Percentiles rank a stretch among this genome's conserved stretches.
phyloP scores from a whole-genome alignment of 2,113 vertebrate species.

The Marcusenius ussheri region DNA sequence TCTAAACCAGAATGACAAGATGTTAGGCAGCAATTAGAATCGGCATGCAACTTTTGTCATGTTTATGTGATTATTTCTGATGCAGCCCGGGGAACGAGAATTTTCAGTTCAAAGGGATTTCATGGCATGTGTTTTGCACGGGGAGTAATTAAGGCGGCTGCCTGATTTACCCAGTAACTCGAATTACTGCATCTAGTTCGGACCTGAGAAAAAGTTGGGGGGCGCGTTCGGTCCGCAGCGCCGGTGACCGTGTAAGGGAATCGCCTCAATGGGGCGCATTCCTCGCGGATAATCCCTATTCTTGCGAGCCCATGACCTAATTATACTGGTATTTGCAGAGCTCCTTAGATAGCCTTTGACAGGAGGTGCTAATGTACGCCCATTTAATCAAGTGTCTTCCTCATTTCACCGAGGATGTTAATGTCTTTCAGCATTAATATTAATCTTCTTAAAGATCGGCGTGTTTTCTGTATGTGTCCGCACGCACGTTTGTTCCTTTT shows the following conservation, averaged over 20 bases:
- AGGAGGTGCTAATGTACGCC: neutral
- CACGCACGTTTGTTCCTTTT: neutral
- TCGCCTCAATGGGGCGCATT: neutral
- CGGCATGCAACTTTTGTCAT: neutral
- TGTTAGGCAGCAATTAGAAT: neutral
- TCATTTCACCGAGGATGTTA: neutral
- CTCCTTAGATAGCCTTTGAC: conserved; percentile 6
- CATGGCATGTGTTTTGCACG: neutral
- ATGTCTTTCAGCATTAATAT: neutral
- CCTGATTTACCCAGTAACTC: neutral
- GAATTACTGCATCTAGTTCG: neutral
- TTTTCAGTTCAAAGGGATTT: neutral
- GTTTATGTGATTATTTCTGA: neutral
- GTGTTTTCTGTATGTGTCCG: neutral
- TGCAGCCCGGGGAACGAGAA: neutral
- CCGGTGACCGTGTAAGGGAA: neutral
- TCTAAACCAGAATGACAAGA: neutral
- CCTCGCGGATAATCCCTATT: conserved; percentile 3
- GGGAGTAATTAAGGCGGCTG: neutral
- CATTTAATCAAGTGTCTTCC: neutral
- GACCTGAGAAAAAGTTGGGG: neutral
- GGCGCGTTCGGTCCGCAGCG: neutral
- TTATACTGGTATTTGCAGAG: conserved; percentile 1
- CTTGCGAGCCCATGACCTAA: neutral
- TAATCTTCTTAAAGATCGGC: neutral